A percentile compares a stretch with the other conserved stretches of the same genome.
Evolutionary conservation across 2,113 vertebrate species (phyloP).

Genomic region (Geococcyx californianus): DNA sequence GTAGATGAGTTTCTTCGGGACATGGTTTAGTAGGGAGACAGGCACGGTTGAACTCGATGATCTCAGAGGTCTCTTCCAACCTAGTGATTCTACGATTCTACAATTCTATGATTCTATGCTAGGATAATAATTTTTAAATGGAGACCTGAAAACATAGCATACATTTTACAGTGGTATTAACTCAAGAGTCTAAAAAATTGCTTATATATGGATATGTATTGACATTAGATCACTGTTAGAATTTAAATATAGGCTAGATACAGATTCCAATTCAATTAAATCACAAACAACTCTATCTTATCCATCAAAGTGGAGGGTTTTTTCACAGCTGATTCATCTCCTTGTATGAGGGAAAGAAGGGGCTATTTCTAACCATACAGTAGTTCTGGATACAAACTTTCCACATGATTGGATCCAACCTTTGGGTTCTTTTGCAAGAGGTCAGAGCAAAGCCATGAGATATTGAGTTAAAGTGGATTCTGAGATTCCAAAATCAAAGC

Average conservation of each 20-base stretch:
- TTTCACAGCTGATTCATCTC: slow-evolving; percentile 32
- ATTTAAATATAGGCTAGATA: neutral
- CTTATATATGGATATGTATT: neutral
- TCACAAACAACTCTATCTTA: neutral
- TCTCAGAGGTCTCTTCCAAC: too few species aligned
- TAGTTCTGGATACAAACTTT: slow-evolving; percentile 20
- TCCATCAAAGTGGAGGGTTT: neutral
- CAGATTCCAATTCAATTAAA: slow-evolving; percentile 1
- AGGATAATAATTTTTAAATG: neutral
- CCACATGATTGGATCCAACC: slow-evolving; percentile 32
- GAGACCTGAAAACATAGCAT: neutral
- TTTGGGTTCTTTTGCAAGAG: neutral
- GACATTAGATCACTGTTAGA: neutral
- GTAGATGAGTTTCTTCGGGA: too few species aligned
- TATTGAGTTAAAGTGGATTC: neutral
- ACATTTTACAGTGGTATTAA: neutral
- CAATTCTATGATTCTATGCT: neutral
- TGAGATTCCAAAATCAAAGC: neutral
- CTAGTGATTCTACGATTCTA: too few species aligned
- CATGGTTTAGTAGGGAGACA: too few species aligned
- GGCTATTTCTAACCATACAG: neutral
- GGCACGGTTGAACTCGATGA: too few species aligned
- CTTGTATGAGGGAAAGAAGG: neutral
- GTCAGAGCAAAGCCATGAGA: neutral
- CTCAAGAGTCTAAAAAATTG: neutral